These are phyloP conservation scores for Phoenicopterus ruber DNA, from an alignment of 2,113 vertebrate genomes.

Conservation along the genomic window DNA sequence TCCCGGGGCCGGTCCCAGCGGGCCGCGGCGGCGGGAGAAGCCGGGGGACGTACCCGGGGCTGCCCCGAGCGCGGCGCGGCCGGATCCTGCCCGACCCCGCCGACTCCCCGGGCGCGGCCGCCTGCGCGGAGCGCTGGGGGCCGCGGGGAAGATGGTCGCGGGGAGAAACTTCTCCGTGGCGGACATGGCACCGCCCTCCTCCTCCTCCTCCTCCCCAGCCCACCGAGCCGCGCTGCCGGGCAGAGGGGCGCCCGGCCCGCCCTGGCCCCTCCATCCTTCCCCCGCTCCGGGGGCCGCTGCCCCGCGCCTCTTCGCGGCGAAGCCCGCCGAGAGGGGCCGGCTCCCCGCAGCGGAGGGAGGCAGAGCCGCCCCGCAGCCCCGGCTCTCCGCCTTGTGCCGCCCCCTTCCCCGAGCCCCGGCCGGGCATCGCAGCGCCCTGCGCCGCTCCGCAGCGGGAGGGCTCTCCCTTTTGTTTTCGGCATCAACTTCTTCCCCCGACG, in stretches of 20 bases:
- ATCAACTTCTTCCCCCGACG: not conserved
- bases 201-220: not conserved
- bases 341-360: not conserved
- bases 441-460: not conserved
- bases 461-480: not conserved
- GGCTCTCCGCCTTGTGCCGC: not conserved
- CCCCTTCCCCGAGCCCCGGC: not conserved
- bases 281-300: not conserved
- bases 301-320: not conserved
- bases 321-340: not conserved
- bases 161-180: not conserved
- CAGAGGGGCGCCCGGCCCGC: not conserved
- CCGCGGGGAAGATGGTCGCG: not conserved
- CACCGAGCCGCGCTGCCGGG: not conserved
- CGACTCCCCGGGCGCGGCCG: not conserved
- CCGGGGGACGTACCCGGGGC: too few species aligned
- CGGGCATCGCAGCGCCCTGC: not conserved
- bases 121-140: not conserved
- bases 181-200: slow-evolving; percentile 4
- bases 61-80: not conserved
- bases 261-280: not conserved
- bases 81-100: not conserved
- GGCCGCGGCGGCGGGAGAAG: not conserved
- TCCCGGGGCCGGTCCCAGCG: not conserved
- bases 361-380: not conserved